Conservation (phyloP, 2,888 invertebrate species). For the Lithophane semibrunnea region DNA sequence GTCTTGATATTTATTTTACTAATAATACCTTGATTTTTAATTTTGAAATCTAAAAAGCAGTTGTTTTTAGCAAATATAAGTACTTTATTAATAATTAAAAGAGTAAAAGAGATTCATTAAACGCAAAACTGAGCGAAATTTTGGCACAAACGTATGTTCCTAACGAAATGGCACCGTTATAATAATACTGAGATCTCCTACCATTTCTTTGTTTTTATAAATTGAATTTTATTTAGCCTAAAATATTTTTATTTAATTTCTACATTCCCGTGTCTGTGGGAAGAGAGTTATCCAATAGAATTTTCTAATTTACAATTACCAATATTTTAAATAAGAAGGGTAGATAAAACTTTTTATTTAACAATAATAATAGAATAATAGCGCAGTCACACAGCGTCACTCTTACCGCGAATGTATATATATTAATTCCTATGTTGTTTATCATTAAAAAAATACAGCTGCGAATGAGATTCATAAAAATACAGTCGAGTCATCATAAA, state of each 20-base stretch:
- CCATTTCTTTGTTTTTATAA: conserved; percentile 57
- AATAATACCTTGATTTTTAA: neutral
- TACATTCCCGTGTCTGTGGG: conserved; percentile 34
- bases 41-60: conserved; percentile 29
- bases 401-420: conserved; percentile 62
- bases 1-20: neutral
- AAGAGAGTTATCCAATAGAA: conserved; percentile 42
- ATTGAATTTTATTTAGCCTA: conserved; percentile 42
- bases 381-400: conserved; percentile 71
- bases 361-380: conserved; percentile 26
- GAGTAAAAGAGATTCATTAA: conserved; percentile 23
- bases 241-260: conserved; percentile 26
- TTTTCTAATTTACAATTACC: conserved; percentile 28
- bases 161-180: conserved; percentile 73
- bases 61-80: conserved; percentile 22
- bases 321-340: conserved; percentile 45
- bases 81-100: conserved; percentile 34
- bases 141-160: conserved; percentile 72
- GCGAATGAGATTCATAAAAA: conserved; percentile 79
- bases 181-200: conserved; percentile 69
- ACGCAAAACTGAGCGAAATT: conserved; percentile 66
- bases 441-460: conserved; percentile 75
- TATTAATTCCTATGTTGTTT: conserved; percentile 65
- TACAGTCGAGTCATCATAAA: conserved; percentile 73
- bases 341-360: conserved; percentile 39